Conservation (phyloP, 2,888 invertebrate species). For the Nebria salina region DNA sequence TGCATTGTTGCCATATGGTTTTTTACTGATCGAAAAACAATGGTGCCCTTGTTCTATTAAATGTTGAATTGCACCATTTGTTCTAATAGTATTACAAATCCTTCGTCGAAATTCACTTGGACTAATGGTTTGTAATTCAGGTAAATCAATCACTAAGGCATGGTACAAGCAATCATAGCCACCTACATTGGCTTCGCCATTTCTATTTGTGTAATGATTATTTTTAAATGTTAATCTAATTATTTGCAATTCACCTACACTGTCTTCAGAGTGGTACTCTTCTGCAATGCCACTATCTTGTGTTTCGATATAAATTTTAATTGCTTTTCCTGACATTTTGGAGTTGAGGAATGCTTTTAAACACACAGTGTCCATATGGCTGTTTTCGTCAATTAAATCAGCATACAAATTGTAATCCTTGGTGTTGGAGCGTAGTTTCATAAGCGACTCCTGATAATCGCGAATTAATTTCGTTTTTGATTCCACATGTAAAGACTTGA, state of each 20-base stretch:
- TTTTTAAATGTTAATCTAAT: slow-evolving; percentile 30
- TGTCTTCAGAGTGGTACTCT: slow-evolving; percentile 4
- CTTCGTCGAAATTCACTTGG: slow-evolving; percentile 29
- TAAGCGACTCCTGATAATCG: slow-evolving; percentile 45
- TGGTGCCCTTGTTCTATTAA: slow-evolving; percentile 32
- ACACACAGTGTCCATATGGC: slow-evolving; percentile 43
- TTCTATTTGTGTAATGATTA: slow-evolving; percentile 25
- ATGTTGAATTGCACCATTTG: slow-evolving; percentile 21
- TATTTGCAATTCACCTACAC: slow-evolving; percentile 13
- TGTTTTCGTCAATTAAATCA: slow-evolving; percentile 44
- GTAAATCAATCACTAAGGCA: slow-evolving; percentile 25
- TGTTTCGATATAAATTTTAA: not conserved
- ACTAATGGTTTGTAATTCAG: slow-evolving; percentile 22
- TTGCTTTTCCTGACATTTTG: not conserved
- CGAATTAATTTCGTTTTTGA: slow-evolving; percentile 19
- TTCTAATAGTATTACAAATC: slow-evolving; percentile 30
- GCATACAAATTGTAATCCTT: slow-evolving; percentile 46
- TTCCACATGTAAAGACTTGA: slow-evolving; percentile 2
- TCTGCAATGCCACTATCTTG: slow-evolving; percentile 5
- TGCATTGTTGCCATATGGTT: slow-evolving; percentile 15
- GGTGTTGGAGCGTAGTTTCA: slow-evolving; percentile 36
- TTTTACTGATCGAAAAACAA: slow-evolving; percentile 18
- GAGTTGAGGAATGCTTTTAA: slow-evolving; percentile 17
- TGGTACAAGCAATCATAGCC: slow-evolving; percentile 42
- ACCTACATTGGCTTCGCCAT: not conserved